phyloP scores from a whole-genome alignment of 92 coral and sea anemone genomes.

The Nematostella vectensis region DNA sequence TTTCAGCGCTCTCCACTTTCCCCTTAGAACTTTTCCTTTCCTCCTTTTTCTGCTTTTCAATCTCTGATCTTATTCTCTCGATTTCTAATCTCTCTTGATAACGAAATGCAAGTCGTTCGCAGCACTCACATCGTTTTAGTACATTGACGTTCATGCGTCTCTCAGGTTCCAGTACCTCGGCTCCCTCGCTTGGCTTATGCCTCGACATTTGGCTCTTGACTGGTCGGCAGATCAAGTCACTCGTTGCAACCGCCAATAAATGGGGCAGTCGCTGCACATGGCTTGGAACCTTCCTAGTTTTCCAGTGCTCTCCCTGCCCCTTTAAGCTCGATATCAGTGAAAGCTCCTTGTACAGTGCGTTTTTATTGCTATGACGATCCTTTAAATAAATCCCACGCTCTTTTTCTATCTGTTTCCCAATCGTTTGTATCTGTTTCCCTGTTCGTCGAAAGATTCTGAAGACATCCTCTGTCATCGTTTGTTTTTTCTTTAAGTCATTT shows the following conservation, averaged over 20 bases:
- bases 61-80: conserved; percentile 18
- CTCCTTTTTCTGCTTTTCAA: conserved; percentile 2
- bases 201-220: conserved; percentile 25
- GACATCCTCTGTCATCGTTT: conserved; percentile 67
- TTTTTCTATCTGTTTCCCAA: conserved; percentile 44
- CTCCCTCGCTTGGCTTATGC: conserved; percentile 27
- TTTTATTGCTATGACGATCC: conserved; percentile 58
- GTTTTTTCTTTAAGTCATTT: conserved; percentile 34
- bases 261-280: conserved; percentile 14
- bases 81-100: conserved; percentile 26
- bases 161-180: conserved; percentile 20
- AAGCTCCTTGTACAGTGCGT: conserved; percentile 63
- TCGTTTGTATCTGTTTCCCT: conserved; percentile 46
- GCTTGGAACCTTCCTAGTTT: background rate
- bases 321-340: conserved; percentile 36
- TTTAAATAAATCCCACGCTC: conserved; percentile 51
- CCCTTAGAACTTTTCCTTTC: conserved; percentile 1
- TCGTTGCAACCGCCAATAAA: conserved; percentile 8
- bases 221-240: conserved; percentile 25
- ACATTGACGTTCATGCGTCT: conserved; percentile 51
- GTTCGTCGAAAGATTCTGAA: conserved; percentile 76
- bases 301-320: background rate
- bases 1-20: conserved; percentile 3
- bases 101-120: conserved; percentile 54
- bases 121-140: conserved; percentile 67